Percentiles rank a stretch among this genome's conserved stretches.
These are phyloP conservation scores for Macaca nemestrina DNA, from an alignment of 2,113 vertebrate genomes.

Conservation along the genomic window DNA sequence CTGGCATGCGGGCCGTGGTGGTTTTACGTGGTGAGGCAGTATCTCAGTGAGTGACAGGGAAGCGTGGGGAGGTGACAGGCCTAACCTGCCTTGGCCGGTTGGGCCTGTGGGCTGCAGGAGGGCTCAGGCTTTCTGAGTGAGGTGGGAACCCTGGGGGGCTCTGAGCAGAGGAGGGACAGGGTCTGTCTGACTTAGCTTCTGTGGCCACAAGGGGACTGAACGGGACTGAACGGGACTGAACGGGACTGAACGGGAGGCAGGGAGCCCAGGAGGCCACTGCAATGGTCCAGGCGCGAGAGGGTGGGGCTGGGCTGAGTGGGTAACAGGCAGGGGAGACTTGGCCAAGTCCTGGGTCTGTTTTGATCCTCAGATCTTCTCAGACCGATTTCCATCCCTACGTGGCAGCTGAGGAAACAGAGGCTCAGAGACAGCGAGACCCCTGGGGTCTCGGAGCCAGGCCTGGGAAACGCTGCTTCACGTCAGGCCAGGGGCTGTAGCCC, in stretches of 20 bases:
- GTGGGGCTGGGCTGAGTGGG: not conserved
- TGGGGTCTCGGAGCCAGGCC: not conserved
- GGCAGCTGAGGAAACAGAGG: not conserved
- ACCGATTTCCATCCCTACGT: not conserved
- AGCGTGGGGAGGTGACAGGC: fast-evolving
- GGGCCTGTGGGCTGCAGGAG: not conserved
- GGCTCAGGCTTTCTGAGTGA: no score
- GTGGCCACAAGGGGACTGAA: not conserved
- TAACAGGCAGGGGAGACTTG: fast-evolving
- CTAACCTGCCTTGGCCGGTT: not conserved
- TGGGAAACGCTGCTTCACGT: not conserved
- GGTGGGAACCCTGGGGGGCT: not conserved
- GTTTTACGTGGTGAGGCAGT: not conserved
- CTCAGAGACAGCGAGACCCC: not conserved
- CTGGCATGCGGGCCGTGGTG: no score
- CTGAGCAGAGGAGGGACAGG: not conserved
- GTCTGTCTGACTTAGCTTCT: not conserved
- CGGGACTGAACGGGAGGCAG: no score
- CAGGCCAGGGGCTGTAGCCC: not conserved
- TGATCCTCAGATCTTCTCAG: not conserved
- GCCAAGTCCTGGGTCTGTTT: not conserved
- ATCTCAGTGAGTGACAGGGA: not conserved
- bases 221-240: no score
- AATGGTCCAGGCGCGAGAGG: not conserved
- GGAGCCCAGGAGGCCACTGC: not conserved